These are phyloP conservation scores for Pseudomyrmex gracilis DNA, from an alignment of 1,140 invertebrate genomes.

Conservation along the genomic window DNA sequence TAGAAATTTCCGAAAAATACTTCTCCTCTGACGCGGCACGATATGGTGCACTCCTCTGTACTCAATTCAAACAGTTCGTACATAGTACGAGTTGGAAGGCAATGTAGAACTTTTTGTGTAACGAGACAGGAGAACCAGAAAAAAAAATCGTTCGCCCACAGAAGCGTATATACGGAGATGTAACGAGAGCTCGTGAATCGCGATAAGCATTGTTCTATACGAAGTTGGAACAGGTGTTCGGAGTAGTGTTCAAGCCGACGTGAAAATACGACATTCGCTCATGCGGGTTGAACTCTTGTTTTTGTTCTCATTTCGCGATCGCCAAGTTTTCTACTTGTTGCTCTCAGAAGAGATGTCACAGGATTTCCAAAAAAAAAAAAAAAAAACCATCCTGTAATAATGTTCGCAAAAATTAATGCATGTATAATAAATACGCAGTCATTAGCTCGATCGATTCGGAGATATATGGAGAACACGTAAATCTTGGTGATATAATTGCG, in stretches of 20 bases:
- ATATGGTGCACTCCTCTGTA: too few relatives aligned
- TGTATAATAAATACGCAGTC: too few relatives aligned
- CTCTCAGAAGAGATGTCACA: too few relatives aligned
- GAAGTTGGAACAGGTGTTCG: constrained; percentile 58
- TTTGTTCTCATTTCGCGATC: neutral
- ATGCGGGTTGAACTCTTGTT: constrained; percentile 1
- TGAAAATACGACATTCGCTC: constrained; percentile 30
- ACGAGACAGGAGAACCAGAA: constrained; percentile 44
- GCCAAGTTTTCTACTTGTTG: neutral
- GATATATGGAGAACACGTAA: neutral
- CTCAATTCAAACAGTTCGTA: neutral
- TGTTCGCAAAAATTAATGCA: too few relatives aligned
- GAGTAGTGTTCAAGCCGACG: constrained; percentile 6
- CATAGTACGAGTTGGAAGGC: neutral
- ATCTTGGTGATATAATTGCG: neutral
- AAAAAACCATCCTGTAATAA: too few relatives aligned
- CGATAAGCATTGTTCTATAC: constrained; percentile 62
- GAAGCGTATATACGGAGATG: constrained; percentile 5
- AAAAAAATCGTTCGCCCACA: constrained; percentile 61
- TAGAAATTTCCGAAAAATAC: too few relatives aligned
- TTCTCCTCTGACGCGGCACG: too few relatives aligned
- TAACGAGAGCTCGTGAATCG: constrained; percentile 51
- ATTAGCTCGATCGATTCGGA: neutral
- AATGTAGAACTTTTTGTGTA: neutral
- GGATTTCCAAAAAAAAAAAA: too few relatives aligned